Evolutionary conservation across 2,888 invertebrate species (phyloP).

Genomic region (Ptychoptera albimana): DNA sequence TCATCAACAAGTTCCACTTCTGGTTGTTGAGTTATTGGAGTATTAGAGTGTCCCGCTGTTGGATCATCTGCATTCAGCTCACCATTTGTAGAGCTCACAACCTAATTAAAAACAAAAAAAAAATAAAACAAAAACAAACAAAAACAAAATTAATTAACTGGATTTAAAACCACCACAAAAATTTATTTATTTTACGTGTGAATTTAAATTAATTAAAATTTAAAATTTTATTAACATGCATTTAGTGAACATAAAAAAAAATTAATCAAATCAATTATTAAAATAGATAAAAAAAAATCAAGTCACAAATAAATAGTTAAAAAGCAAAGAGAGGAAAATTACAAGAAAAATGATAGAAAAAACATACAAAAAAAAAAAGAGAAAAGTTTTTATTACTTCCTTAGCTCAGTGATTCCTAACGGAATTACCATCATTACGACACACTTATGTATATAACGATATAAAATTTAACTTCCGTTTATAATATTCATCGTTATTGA

Average conservation of each 20-base stretch:
- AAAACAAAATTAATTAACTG: neutral
- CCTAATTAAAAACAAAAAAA: conserved; percentile 37
- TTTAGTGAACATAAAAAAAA: neutral
- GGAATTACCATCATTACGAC: too few relatives aligned
- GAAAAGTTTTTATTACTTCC: too few relatives aligned
- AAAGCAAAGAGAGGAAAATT: too few relatives aligned
- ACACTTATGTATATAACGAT: too few relatives aligned
- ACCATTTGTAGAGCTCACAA: conserved; percentile 95
- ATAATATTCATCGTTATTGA: too few relatives aligned
- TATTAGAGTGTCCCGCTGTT: conserved; percentile 92
- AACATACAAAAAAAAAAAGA: too few relatives aligned
- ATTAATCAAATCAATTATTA: too few relatives aligned
- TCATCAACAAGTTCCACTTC: conserved; percentile 94
- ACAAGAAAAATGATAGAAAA: too few relatives aligned
- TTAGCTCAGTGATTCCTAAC: too few relatives aligned
- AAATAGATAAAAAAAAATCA: too few relatives aligned
- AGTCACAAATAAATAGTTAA: too few relatives aligned
- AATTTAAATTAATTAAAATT: neutral
- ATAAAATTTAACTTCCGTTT: too few relatives aligned
- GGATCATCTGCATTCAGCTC: conserved; percentile 91
- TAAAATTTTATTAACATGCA: neutral
- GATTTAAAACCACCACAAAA: neutral
- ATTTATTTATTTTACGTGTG: neutral
- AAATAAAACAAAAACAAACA: neutral
- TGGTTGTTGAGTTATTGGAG: conserved; percentile 86